phyloP scores from a whole-genome alignment of 1,140 invertebrate species.

The Caerostris darwini region DNA sequence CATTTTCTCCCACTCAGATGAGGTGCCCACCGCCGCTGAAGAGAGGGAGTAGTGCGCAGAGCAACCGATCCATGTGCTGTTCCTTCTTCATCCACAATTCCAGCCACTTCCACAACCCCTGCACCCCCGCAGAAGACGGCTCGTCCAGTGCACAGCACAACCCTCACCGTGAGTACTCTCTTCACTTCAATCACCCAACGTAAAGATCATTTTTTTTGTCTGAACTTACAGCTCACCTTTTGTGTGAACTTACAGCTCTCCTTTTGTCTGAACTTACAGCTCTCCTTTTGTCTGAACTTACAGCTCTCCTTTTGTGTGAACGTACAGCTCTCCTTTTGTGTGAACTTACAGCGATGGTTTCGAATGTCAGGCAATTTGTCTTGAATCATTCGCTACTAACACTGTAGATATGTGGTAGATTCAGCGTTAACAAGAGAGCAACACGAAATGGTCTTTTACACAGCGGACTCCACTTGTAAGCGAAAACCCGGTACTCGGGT shows the following conservation, averaged over 20 bases:
- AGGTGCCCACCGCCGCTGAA: not conserved
- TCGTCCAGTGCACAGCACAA: conserved; percentile 1
- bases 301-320: not conserved
- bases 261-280: not conserved
- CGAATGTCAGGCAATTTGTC: too few relatives aligned
- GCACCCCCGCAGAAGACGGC: not conserved
- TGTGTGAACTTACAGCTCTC: not conserved
- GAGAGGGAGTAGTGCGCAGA: not conserved
- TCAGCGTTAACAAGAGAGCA: too few relatives aligned
- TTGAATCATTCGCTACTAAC: too few relatives aligned
- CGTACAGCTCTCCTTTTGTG: not conserved
- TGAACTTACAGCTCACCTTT: not conserved
- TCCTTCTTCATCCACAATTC: conserved; percentile 54
- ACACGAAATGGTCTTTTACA: too few relatives aligned
- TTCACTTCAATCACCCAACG: not conserved
- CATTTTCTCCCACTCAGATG: not conserved
- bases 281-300: not conserved
- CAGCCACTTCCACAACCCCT: conserved; percentile 18
- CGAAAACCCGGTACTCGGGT: too few relatives aligned
- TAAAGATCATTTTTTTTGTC: not conserved
- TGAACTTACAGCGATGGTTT: not conserved
- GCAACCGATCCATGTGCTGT: conserved; percentile 59
- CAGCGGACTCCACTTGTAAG: too few relatives aligned
- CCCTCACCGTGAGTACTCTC: not conserved
- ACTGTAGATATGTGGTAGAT: too few relatives aligned